Evolutionary conservation across 2,888 invertebrate species (phyloP).

Genomic region (Zelleria hepariella): DNA sequence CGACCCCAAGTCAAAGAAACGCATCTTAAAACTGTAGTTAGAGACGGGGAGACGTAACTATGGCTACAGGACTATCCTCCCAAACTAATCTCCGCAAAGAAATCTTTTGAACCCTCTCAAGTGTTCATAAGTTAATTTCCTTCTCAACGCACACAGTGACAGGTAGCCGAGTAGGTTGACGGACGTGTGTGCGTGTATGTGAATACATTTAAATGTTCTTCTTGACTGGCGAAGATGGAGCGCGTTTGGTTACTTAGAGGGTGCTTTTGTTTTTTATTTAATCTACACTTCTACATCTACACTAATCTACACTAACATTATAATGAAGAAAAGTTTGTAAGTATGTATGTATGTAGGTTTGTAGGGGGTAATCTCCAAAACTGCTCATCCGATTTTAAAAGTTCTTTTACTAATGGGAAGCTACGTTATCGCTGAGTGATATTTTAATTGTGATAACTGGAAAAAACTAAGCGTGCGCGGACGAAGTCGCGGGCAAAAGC

Average conservation of each 20-base stretch:
- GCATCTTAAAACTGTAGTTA: neutral
- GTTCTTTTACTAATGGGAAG: too few species aligned
- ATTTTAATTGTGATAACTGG: too few species aligned
- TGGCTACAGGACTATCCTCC: neutral
- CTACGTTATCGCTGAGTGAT: too few species aligned
- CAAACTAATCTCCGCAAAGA: conserved; percentile 15
- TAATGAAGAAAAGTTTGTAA: too few species aligned
- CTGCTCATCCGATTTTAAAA: too few species aligned
- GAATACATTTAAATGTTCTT: conserved; percentile 10
- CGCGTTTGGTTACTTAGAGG: neutral
- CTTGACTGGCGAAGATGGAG: conserved; percentile 4
- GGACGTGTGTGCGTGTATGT: conserved; percentile 6
- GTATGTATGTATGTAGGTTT: too few species aligned
- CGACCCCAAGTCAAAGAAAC: neutral
- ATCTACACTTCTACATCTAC: too few species aligned
- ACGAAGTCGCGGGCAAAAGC: too few species aligned
- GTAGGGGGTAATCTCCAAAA: too few species aligned
- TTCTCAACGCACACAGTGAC: conserved; percentile 7
- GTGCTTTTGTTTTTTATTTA: neutral
- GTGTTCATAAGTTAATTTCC: conserved; percentile 25
- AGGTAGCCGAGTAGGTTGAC: neutral
- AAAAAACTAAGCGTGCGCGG: too few species aligned
- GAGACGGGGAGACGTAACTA: neutral
- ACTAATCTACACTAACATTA: too few species aligned
- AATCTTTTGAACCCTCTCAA: conserved; percentile 19